phyloP scores from a whole-genome alignment of 2,888 invertebrate genomes.

The Metopia argyrocephala region DNA sequence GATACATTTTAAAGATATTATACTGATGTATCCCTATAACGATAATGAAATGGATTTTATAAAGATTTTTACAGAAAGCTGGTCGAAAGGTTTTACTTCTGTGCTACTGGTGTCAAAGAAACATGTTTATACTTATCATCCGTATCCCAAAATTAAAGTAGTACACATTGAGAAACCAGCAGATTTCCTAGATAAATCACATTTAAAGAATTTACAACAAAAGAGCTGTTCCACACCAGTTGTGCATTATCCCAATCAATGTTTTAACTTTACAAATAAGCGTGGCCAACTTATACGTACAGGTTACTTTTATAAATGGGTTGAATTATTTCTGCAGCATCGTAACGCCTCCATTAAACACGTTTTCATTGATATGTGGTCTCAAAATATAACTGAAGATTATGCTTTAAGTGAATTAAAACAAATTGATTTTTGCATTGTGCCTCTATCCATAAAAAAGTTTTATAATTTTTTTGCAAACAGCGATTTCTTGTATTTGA shows the following conservation, averaged over 20 bases:
- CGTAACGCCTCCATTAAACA: slow-evolving; percentile 36
- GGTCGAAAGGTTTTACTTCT: slow-evolving; percentile 34
- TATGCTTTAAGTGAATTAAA: background rate
- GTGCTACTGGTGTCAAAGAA: background rate
- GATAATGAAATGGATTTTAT: background rate
- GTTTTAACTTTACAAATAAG: slow-evolving; percentile 31
- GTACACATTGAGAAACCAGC: background rate
- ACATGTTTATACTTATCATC: slow-evolving; percentile 37
- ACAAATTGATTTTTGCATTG: background rate
- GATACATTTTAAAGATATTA: slow-evolving; percentile 36
- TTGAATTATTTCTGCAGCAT: background rate
- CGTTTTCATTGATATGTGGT: slow-evolving; percentile 12
- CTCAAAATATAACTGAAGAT: background rate
- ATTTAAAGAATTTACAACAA: slow-evolving; percentile 29
- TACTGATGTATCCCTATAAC: background rate
- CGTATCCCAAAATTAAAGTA: slow-evolving; percentile 21
- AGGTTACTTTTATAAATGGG: slow-evolving; percentile 28
- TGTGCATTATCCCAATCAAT: slow-evolving; percentile 26
- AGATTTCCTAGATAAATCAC: slow-evolving; percentile 19
- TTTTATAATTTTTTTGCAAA: background rate
- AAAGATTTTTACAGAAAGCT: slow-evolving; percentile 27
- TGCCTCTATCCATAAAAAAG: background rate
- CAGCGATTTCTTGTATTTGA: background rate
- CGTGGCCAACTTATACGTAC: background rate
- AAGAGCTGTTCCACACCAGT: background rate